Conservation (phyloP, 2,113 vertebrate genomes). For the Campylomormyrus numenius region DNA sequence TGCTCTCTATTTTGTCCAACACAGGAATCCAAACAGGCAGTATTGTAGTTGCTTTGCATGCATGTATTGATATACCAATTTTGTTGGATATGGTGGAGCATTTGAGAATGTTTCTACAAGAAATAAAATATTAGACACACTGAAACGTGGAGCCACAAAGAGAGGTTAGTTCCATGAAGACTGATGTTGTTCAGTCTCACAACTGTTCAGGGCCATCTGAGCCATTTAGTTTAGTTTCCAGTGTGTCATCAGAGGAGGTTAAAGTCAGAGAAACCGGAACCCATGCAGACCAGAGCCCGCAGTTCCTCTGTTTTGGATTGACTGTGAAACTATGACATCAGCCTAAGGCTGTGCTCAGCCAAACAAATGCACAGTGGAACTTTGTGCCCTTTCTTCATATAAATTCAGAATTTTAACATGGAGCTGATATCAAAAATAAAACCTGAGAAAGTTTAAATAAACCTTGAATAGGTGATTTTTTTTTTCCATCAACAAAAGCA, state of each 20-base stretch:
- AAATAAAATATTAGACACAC: background rate
- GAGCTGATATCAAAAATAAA: constrained; percentile 27
- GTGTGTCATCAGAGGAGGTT: constrained; percentile 37
- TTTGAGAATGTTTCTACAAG: background rate
- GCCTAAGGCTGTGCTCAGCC: constrained; percentile 41
- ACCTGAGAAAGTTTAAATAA: constrained; percentile 1
- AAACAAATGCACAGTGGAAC: constrained; percentile 37
- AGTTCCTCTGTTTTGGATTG: constrained; percentile 33
- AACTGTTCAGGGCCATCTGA: background rate
- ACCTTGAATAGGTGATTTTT: background rate
- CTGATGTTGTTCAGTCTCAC: background rate
- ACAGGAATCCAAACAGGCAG: background rate
- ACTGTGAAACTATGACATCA: constrained; percentile 48
- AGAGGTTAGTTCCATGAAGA: background rate
- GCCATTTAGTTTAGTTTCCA: constrained; percentile 39
- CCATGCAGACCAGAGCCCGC: constrained; percentile 32
- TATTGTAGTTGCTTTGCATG: background rate
- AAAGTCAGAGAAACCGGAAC: constrained; percentile 15
- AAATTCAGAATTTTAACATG: constrained; percentile 29
- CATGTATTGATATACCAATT: background rate
- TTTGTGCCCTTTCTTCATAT: constrained; percentile 15
- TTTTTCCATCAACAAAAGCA: background rate
- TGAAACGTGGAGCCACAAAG: background rate
- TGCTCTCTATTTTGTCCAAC: background rate
- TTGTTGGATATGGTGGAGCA: background rate